Evolutionary conservation across 2,888 invertebrate genomes (phyloP), one percentile per base, ranked within the genome.

Genomic region (Apoderus coryli): DNA sequence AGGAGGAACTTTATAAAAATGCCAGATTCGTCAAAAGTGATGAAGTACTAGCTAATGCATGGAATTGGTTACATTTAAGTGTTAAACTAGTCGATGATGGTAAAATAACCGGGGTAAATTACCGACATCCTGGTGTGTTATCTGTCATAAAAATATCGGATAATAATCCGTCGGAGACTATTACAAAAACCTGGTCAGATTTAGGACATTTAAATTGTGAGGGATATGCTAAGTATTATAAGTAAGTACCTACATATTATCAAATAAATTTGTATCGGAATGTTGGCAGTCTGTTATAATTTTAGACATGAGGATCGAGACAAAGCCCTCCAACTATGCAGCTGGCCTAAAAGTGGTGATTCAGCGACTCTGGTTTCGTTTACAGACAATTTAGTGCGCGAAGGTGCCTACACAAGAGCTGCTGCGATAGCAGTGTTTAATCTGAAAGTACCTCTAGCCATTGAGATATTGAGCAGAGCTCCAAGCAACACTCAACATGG

Each of bases 341-440:
- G 88, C 11, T 93, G 92, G 92, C 72, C 74, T 37, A 76, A 77
- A 55, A 82, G 86, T 43, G 74, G 74, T 53, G 79, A 81, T 48
- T 62, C 59, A 1, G 57, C 60, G 31, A 53, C 58, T 3, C 52
- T 71, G 16, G 61, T 62, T 4, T 62, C 65, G 33, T 72, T 72
- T 38, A 54, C 76, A n/a, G 69, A 72, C 29, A 64, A 74, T 44
- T 62, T 88, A 22, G 79, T 81, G 53, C 71, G 71, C 32, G 76
- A 76, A 51, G 70, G 73, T 53, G 67, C 75, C 44, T 72, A 75
- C 59, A 72, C 79, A 32, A 71, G 89, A 52, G 90, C 90, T 22
- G 89, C 92, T 19, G 86, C 92, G 34, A 76, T 93, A 33, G 82
- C 88, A 27, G 77, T 88, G 31, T 93, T 92, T 60, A 85, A 88